These are phyloP conservation scores for Pantelozetes paolii DNA, from an alignment of 2,888 invertebrate genomes.

Conservation along the genomic window DNA sequence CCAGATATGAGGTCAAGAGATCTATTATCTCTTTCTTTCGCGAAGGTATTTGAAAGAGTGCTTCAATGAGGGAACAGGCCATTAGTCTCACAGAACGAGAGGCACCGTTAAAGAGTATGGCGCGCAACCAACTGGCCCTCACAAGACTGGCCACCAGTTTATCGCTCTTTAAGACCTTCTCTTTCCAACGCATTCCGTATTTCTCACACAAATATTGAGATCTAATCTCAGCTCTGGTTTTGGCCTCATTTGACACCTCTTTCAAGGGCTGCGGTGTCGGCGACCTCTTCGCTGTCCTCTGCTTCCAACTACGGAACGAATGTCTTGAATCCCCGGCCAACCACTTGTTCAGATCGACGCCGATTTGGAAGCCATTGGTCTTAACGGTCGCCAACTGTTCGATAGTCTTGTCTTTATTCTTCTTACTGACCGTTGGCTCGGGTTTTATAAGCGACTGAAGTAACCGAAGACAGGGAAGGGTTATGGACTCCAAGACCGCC, in stretches of 20 bases:
- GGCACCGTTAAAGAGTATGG: conserved; percentile 86
- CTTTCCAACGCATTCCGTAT: conserved; percentile 66
- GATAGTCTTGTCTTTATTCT: conserved; percentile 48
- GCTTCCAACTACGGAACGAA: conserved; percentile 68
- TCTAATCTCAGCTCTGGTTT: conserved; percentile 52
- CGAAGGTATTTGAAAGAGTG: conserved; percentile 51
- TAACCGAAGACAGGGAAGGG: conserved; percentile 87
- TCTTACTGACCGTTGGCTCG: conserved; percentile 48
- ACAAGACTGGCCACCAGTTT: conserved; percentile 33
- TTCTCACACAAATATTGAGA: conserved; percentile 67
- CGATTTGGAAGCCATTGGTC: conserved; percentile 58
- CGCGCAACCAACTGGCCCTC: conserved; percentile 76
- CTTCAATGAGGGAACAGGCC: conserved; percentile 80
- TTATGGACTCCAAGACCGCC: conserved; percentile 81
- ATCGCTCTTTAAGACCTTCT: conserved; percentile 41
- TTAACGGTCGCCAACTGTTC: conserved; percentile 48
- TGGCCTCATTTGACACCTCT: conserved; percentile 46
- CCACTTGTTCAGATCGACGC: conserved; percentile 70
- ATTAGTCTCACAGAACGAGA: conserved; percentile 82
- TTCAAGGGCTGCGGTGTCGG: conserved; percentile 41
- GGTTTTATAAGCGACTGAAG: conserved; percentile 70
- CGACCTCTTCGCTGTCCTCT: conserved; percentile 58
- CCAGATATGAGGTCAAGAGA: conserved; percentile 78
- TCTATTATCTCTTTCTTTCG: conserved; percentile 64
- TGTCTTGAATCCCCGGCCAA: conserved; percentile 65